Base-by-base conservation (phyloP, 2,888 invertebrate genomes). In the Sinodicranocentrus sp. region DNA sequence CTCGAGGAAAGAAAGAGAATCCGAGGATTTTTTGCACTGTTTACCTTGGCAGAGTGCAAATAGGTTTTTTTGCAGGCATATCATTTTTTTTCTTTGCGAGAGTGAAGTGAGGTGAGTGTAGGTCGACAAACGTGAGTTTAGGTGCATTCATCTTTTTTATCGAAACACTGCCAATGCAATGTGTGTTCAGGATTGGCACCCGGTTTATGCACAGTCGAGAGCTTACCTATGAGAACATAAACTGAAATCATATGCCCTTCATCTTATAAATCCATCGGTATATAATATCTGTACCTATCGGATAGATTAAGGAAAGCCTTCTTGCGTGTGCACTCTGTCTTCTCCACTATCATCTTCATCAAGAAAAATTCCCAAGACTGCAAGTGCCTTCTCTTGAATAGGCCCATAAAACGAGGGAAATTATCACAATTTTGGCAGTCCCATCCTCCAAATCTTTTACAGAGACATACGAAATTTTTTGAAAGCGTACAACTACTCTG, bases 31-130 rank as follows among this genome's bases (percentile, higher is more conserved):
- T 57, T 67, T 77, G 54, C 77, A 77, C 67, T 77, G 67, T 77
- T 77, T 77, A 68, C 57, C 54, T 68, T 77, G 68, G 68, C 77
- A 77, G 26, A 77, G 57, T 63, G 67, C 67, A 43, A 77, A 77
- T 25, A 77, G 13, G 25, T 10, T 65, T 52, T 63, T 73, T 44
- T 61, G 39, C 17, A 2, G 19, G 44, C 61, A 33, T 61, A 44
- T 23, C n/a, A 26, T 61, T 25, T 73, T 73, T 73, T 43, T 26
- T 43, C 59, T 28, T 33, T 26, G 59, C 10, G 59, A 13, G 21
- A 59, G 59, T 17, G 52, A 17, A 17, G 48, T 67, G 77, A 67
- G 67, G 77, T 77, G 52, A 67, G 77, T 21, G 25, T 59, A 77
- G 77, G 77, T 77, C 77, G 77, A 26, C 77, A 76, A 54, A 76